A percentile compares a stretch with the other conserved stretches of the same genome.
Conservation (phyloP, 2,113 vertebrate species). For the Pelusios castaneus region DNA sequence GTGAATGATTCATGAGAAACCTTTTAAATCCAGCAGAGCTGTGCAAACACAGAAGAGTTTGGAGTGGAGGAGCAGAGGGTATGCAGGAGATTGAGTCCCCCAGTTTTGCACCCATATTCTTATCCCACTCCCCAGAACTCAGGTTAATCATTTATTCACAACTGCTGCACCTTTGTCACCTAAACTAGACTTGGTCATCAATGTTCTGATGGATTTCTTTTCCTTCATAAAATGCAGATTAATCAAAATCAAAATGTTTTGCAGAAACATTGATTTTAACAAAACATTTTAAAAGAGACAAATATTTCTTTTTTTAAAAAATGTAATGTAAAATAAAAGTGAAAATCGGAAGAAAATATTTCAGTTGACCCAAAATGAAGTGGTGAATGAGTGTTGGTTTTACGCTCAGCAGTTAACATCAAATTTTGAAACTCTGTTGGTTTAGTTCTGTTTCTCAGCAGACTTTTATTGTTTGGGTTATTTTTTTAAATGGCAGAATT, state of each 20-base stretch:
- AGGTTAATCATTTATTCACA: not conserved
- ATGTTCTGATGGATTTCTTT: not conserved
- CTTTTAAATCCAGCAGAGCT: not conserved
- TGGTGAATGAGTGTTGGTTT: not conserved
- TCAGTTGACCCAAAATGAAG: not conserved
- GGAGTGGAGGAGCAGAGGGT: not conserved
- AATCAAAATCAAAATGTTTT: not conserved
- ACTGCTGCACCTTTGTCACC: not conserved
- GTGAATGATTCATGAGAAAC: not conserved
- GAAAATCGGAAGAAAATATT: not conserved
- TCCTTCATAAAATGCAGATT: not conserved
- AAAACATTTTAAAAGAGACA: not conserved
- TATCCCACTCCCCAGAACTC: not conserved
- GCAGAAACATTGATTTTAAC: not conserved
- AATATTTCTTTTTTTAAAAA: too few species aligned
- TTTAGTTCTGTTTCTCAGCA: not conserved
- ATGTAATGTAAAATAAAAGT: too few species aligned
- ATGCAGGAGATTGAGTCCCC: accelerated
- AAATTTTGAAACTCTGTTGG: not conserved
- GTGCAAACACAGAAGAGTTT: not conserved
- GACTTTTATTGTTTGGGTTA: not conserved
- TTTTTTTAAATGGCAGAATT: not conserved
- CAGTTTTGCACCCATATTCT: not conserved
- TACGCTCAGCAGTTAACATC: not conserved
- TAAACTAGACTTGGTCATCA: not conserved